Evolutionary conservation across 2,113 vertebrate species (phyloP).

Genomic region (Oceanodroma tethys): DNA sequence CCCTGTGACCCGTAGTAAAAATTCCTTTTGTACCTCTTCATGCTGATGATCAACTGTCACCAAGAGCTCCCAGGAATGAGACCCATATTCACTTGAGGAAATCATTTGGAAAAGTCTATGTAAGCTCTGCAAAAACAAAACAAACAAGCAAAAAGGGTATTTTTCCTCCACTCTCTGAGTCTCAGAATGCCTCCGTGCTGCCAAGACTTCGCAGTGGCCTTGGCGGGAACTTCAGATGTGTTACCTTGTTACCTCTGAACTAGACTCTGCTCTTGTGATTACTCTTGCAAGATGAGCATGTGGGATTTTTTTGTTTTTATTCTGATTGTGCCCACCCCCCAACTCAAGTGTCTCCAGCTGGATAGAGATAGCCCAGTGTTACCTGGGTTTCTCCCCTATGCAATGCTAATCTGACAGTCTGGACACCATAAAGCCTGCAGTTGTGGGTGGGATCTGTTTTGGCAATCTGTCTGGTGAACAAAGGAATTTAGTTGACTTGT

Average conservation of each 20-base stretch:
- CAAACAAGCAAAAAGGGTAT: neutral
- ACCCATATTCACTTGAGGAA: conserved; percentile 74
- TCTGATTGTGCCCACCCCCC: neutral
- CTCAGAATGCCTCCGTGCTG: neutral
- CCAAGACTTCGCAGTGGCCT: neutral
- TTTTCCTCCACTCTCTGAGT: neutral
- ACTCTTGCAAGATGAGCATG: neutral
- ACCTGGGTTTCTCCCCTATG: neutral
- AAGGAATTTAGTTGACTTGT: neutral
- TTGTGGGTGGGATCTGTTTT: neutral
- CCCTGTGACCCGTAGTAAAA: conserved; percentile 82
- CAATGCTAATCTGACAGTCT: neutral
- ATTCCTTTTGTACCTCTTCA: conserved; percentile 65
- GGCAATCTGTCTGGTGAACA: neutral
- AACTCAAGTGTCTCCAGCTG: neutral
- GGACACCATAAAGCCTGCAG: neutral
- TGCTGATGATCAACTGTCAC: conserved; percentile 81
- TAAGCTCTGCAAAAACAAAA: conserved; percentile 8
- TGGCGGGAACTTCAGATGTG: neutral
- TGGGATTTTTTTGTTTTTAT: neutral
- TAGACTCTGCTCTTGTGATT: neutral
- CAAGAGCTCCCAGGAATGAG: conserved; percentile 89
- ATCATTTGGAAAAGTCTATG: conserved; percentile 68
- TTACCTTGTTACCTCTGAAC: neutral
- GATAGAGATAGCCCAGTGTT: neutral